Evolutionary conservation across 2,888 invertebrate genomes (phyloP).

Genomic region (Blastobasis lacticolella): DNA sequence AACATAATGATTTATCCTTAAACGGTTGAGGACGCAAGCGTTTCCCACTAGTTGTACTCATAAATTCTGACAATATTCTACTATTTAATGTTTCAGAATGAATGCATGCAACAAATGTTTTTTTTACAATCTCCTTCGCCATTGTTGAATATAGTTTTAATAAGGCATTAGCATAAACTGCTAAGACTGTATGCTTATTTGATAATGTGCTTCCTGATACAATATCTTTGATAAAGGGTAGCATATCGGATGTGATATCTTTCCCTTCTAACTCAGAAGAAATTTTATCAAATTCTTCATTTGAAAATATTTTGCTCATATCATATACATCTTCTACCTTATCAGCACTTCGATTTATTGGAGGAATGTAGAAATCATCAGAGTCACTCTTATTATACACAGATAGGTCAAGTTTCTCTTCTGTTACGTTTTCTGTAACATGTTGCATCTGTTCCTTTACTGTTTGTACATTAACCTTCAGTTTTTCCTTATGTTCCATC

Average conservation of each 20-base stretch:
- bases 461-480: conserved; percentile 72
- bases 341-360: conserved; percentile 62
- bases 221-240: conserved; percentile 32
- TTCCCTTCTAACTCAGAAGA: conserved; percentile 35
- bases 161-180: conserved; percentile 43
- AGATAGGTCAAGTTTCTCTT: conserved; percentile 46
- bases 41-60: conserved; percentile 27
- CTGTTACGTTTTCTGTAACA: conserved; percentile 51
- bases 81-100: conserved; percentile 46
- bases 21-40: conserved; percentile 36
- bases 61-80: conserved; percentile 39
- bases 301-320: conserved; percentile 51
- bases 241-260: conserved; percentile 30
- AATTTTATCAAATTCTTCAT: conserved; percentile 48
- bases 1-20: conserved; percentile 53
- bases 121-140: conserved; percentile 36
- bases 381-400: conserved; percentile 41
- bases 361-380: conserved; percentile 62
- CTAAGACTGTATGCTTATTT: conserved; percentile 30
- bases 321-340: conserved; percentile 61
- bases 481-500: conserved; percentile 75
- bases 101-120: conserved; percentile 33
- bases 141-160: conserved; percentile 28
- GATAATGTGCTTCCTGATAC: conserved; percentile 22
- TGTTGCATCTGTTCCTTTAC: conserved; percentile 74